Base-by-base conservation (phyloP, 2,888 invertebrate genomes). In the Tenthredo amoena region DNA sequence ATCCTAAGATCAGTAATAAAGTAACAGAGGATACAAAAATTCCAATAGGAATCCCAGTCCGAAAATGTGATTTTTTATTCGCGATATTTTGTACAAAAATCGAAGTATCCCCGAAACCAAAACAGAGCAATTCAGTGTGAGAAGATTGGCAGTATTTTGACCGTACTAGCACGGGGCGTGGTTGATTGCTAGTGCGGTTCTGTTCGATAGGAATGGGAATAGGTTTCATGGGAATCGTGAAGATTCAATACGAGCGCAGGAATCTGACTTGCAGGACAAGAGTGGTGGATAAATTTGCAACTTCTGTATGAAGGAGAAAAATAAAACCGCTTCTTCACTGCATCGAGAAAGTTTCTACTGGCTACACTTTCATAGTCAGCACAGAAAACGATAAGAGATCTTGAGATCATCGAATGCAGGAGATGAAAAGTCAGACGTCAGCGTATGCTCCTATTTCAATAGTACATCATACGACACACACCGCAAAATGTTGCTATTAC, bases 171-270 rank as follows among this genome's bases (percentile, higher is more conserved):
- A 34, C 6, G 18, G 71, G 71, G 71, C 37, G 34, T 37, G 34
- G 71, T n/a, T 71, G 71, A 71, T 71, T 71, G 71, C 37, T 26
- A 71, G 37, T 40, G 18, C 71, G 71, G 37, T 71, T 71, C 31
- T 37, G 31, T 71, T 71, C 71, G n/a, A 55, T 55, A 7, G 55
- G 55, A 55, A n/a, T 71, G 71, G 37, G 71, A 71, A 71, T 71
- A 7, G 71, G 71, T 71, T 40, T 71, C 37, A 34, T 34, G 71
- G 31, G 71, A 71, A 71, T 71, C 71, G 37, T 40, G n/a, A 71
- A 40, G n/a, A 40, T 71, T 37, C 40, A 40, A 71, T 71, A 34
- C 37, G 26, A 71, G 31, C 71, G 18, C 7, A 9, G 18, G 37
- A n/a, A 71, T 71, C 34, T 18, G 37, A 71, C 18, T 71, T 71